Conservation (phyloP, 2,888 invertebrate species). For the Agrochola lota region DNA sequence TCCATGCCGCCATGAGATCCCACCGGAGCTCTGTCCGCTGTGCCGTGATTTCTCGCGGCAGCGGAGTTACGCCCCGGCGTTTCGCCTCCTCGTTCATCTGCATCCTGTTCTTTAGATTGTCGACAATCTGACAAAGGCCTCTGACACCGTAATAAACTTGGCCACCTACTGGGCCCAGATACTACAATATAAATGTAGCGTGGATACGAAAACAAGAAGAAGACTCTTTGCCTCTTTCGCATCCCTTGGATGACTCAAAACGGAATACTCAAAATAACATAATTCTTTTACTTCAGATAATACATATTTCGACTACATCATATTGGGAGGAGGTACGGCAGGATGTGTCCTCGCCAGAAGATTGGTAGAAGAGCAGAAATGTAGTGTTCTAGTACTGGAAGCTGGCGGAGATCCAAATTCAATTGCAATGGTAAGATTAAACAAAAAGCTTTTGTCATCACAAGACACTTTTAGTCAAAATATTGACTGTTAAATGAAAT, state of each 20-base stretch:
- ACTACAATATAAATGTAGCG: no score
- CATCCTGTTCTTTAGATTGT: no score
- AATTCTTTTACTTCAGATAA: slow-evolving; percentile 23
- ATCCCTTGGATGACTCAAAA: neutral
- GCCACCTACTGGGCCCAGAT: no score
- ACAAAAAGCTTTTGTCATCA: neutral
- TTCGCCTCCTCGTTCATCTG: no score
- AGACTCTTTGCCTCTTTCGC: neutral
- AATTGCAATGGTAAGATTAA: slow-evolving; percentile 19
- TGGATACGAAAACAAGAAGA: no score
- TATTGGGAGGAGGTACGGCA: slow-evolving; percentile 39
- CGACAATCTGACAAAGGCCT: no score
- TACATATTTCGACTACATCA: slow-evolving; percentile 18
- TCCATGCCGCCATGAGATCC: no score
- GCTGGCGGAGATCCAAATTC: slow-evolving; percentile 15
- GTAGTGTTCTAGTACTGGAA: slow-evolving; percentile 32
- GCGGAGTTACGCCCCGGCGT: no score
- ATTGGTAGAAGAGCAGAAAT: neutral
- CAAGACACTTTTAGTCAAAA: no score
- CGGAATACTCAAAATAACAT: neutral
- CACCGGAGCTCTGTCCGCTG: no score
- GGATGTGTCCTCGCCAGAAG: slow-evolving; percentile 20
- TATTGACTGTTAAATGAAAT: neutral
- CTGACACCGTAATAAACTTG: no score
- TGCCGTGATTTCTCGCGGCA: no score